Percentiles rank a stretch among this genome's conserved stretches.
Evolutionary conservation across 1,140 invertebrate species (phyloP).

Genomic region (Bombus pyrosoma): DNA sequence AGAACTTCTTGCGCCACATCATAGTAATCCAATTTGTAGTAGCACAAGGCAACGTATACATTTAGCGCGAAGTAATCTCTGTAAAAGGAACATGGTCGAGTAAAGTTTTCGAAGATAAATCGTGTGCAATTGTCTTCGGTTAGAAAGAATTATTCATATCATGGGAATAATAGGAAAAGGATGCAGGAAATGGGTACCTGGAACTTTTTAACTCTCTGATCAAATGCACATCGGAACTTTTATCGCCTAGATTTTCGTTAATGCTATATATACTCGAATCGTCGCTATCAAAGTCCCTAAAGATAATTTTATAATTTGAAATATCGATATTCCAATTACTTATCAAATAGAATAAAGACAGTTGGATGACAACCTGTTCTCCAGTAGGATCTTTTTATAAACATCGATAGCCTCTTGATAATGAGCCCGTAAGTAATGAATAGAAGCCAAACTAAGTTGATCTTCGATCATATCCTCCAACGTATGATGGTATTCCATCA

Average conservation of each 20-base stretch:
- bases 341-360: neutral
- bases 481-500: slow-evolving; percentile 92
- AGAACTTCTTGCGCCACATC: slow-evolving; percentile 97
- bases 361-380: slow-evolving; percentile 89
- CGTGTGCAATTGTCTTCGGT: neutral
- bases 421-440: slow-evolving; percentile 97
- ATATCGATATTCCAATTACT: neutral
- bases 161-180: neutral
- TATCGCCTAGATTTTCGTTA: neutral
- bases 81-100: slow-evolving; percentile 67
- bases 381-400: slow-evolving; percentile 96
- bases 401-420: slow-evolving; percentile 99
- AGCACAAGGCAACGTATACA: slow-evolving; percentile 98
- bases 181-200: slow-evolving; percentile 59
- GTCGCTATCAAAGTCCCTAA: slow-evolving; percentile 24
- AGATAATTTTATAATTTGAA: neutral
- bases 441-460: slow-evolving; percentile 97
- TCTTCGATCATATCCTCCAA: slow-evolving; percentile 94
- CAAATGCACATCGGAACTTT: slow-evolving; percentile 49
- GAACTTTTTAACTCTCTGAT: slow-evolving; percentile 56
- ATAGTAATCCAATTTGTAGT: slow-evolving; percentile 98
- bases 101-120: neutral
- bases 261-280: neutral
- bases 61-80: slow-evolving; percentile 97
- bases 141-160: neutral